Evolutionary conservation across 2,888 invertebrate genomes (phyloP).

Genomic region (Eubasilissa splendida): DNA sequence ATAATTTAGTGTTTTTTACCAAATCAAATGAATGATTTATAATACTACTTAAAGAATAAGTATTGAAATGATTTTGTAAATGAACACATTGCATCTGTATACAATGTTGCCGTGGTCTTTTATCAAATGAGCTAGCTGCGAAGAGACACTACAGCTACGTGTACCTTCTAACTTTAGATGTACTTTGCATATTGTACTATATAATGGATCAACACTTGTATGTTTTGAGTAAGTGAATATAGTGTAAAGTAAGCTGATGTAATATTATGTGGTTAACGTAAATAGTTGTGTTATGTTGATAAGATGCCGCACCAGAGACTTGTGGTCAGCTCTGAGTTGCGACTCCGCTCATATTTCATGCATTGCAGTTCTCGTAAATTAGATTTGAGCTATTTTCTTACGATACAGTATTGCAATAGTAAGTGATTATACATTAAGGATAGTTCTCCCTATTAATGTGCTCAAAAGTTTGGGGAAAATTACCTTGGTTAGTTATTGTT

Average conservation of each 20-base stretch:
- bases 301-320: conserved; percentile 54
- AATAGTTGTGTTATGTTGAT: conserved; percentile 35
- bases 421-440: conserved; percentile 56
- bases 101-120: too few species aligned
- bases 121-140: too few species aligned
- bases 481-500: conserved; percentile 52
- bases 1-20: conserved; percentile 34
- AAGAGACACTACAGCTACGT: neutral
- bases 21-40: conserved; percentile 21
- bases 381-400: conserved; percentile 52
- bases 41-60: neutral
- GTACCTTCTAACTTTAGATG: conserved; percentile 4
- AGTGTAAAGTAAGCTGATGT: conserved; percentile 13
- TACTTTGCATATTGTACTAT: neutral
- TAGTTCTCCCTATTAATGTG: conserved; percentile 57
- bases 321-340: conserved; percentile 53
- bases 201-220: conserved; percentile 11
- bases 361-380: conserved; percentile 52
- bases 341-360: conserved; percentile 57
- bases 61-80: neutral
- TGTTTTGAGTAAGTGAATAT: conserved; percentile 18
- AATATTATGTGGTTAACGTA: neutral
- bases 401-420: conserved; percentile 57
- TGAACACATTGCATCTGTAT: too few species aligned
- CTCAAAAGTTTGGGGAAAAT: conserved; percentile 56